A percentile compares a stretch with the other conserved stretches of the same genome.
Evolutionary conservation across 2,113 vertebrate species (phyloP).

Genomic region (Sigmodon hispidus): DNA sequence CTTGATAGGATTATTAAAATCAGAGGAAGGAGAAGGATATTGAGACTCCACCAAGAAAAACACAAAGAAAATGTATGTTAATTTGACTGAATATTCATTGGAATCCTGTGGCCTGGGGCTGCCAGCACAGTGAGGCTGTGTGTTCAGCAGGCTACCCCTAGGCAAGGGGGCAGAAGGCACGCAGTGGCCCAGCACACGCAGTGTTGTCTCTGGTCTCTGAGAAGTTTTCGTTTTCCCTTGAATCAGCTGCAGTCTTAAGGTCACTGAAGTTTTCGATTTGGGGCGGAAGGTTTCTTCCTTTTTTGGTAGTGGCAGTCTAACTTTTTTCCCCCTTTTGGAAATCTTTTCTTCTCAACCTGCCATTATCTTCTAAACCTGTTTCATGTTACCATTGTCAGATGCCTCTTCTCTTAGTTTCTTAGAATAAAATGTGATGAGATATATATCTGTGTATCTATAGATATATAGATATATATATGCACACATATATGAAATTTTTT

Average conservation of each 20-base stretch:
- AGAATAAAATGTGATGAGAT: constrained; percentile 86
- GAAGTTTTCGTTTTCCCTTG: constrained; percentile 87
- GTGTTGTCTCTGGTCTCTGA: constrained; percentile 89
- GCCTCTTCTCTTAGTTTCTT: constrained; percentile 93
- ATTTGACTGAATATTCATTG: constrained; percentile 84
- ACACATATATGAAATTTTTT: constrained; percentile 74
- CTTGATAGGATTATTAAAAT: background rate
- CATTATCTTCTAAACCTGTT: constrained; percentile 95
- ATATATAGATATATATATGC: background rate
- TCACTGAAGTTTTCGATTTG: constrained; percentile 91
- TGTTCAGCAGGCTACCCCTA: constrained; percentile 85
- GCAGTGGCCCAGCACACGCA: constrained; percentile 83
- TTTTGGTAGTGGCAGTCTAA: constrained; percentile 93
- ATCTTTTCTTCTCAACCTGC: constrained; percentile 88
- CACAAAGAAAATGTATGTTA: constrained; percentile 66
- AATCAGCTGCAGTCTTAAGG: constrained; percentile 90
- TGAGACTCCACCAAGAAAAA: background rate
- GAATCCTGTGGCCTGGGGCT: constrained; percentile 78
- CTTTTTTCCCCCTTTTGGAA: constrained; percentile 85
- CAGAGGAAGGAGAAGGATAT: background rate
- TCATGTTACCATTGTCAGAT: constrained; percentile 98
- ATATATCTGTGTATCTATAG: constrained; percentile 64
- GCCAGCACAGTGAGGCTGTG: constrained; percentile 82
- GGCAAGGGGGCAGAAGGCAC: constrained; percentile 84
- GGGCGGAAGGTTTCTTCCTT: constrained; percentile 94